phyloP scores from a whole-genome alignment of 2,113 vertebrate genomes.

The Pachycephala philippinensis region DNA sequence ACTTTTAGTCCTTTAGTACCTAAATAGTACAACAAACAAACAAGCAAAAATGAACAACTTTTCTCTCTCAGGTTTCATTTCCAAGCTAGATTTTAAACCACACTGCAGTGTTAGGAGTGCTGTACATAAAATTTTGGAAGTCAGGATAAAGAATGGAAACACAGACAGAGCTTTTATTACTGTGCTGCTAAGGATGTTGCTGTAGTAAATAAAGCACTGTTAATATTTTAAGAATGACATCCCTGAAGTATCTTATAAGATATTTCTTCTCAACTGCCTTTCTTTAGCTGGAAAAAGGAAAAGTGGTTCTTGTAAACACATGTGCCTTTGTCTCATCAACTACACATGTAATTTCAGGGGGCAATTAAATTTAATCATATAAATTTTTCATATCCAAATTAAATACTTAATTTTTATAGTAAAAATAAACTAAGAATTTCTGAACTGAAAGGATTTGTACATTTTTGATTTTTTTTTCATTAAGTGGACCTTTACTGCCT shows the following conservation, averaged over 20 bases:
- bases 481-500: not conserved
- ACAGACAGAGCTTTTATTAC: not conserved
- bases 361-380: not conserved
- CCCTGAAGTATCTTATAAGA: not conserved
- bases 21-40: not conserved
- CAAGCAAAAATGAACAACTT: not conserved
- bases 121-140: not conserved
- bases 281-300: not conserved
- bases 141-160: not conserved
- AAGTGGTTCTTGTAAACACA: not conserved
- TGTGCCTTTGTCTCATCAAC: not conserved
- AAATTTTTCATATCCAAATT: not conserved
- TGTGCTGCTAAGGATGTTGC: not conserved
- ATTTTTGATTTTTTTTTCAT: not conserved
- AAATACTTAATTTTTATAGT: not conserved
- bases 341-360: not conserved
- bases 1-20: not conserved
- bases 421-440: not conserved
- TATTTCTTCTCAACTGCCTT: constrained; percentile 1
- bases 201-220: not conserved
- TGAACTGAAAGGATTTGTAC: not conserved
- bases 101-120: not conserved
- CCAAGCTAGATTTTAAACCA: not conserved
- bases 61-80: not conserved
- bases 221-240: constrained; percentile 38